Base-by-base conservation (phyloP, 2,113 vertebrate species). In the Microcebus murinus region DNA sequence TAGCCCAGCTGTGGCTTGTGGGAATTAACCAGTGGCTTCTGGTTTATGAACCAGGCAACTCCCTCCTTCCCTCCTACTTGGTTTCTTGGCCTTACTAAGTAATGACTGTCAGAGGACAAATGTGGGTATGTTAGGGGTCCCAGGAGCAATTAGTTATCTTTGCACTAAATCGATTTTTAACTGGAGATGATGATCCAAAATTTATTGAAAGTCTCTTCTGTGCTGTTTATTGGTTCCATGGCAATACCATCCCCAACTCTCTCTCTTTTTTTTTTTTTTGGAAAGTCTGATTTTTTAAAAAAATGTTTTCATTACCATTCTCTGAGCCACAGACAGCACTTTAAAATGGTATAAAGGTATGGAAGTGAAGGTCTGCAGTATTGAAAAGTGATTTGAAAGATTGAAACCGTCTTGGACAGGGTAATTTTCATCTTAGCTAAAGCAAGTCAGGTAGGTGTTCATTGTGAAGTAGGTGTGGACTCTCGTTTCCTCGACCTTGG, bases 401-500 rank as follows among this genome's bases (percentile, higher is more conserved):
- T 68, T 8, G 29, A 85, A 94, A 87, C 29, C 61, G 36, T 87
- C 80, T 48, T 20, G 73, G 13, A 82, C 31, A 73, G 29, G 31
- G 39, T 67, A 63, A 39, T 95, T 92, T 87, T 85, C 50, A 79
- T 76, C 25, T 82, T 71, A 63, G n/a, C 15, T 71, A 87, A 92
- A 83, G 42, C 17, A 82, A 10, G 82, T 90, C 25, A 59, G 14
- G 29, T 84, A 21, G n/a, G 9, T 81, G 87, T 93, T 93, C 55
- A 59, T 81, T 77, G 82, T 63, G 52, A 68, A 67, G 9, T 85
- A 83, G 76, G 4, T 67, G 17, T 89, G 65, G 29, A 31, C 76
- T 77, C 39, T 96, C 17, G 25, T 81, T 94, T 68, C 57, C 52
- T 85, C 27, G 70, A 2, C 2, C 14, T 63, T 93, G 50, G 1